Evolutionary conservation across 2,113 vertebrate species (phyloP).

Genomic region (Sterna hirundo): DNA sequence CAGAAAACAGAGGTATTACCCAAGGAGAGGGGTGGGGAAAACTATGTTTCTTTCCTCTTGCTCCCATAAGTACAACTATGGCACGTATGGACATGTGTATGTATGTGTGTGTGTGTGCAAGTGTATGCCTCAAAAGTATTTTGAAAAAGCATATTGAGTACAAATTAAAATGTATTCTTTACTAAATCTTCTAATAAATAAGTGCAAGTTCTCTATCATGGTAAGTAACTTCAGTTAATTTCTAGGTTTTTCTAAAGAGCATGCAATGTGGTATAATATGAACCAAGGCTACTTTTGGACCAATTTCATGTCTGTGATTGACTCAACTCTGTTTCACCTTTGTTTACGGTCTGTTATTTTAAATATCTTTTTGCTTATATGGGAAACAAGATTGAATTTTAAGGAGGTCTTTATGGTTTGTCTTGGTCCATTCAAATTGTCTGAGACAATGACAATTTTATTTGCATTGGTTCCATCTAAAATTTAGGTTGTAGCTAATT

Average conservation of each 20-base stretch:
- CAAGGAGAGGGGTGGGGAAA: neutral
- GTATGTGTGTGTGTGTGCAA: neutral
- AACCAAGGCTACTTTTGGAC: neutral
- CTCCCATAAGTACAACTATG: neutral
- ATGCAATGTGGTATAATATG: neutral
- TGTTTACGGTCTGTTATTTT: neutral
- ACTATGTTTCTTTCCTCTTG: neutral
- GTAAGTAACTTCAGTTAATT: conserved; percentile 35
- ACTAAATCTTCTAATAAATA: neutral
- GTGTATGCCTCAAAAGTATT: neutral
- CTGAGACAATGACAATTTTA: neutral
- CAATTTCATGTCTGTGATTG: neutral
- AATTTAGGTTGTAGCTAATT: neutral
- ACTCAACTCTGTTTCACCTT: neutral
- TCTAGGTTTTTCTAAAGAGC: neutral
- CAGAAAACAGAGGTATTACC: neutral
- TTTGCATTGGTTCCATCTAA: neutral
- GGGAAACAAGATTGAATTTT: neutral
- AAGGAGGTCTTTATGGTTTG: neutral
- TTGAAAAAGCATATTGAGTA: neutral
- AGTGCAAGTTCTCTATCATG: neutral
- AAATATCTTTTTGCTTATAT: neutral
- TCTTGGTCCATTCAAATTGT: neutral
- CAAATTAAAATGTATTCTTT: neutral
- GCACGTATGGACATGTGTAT: neutral